These are phyloP conservation scores for Ginglymostoma cirratum DNA, from an alignment of 2,113 vertebrate genomes.

Conservation along the genomic window DNA sequence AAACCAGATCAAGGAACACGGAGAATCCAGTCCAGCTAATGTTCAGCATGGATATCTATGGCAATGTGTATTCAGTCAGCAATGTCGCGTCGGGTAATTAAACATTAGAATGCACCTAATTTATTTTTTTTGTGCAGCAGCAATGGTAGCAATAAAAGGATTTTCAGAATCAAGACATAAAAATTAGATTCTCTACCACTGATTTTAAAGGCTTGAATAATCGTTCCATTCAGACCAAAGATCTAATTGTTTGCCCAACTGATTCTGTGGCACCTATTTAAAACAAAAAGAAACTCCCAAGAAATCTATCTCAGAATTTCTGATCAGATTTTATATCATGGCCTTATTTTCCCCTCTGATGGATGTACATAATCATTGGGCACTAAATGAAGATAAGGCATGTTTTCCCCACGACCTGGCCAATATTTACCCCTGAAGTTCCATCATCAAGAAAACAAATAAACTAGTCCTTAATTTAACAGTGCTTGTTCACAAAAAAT, in stretches of 20 bases:
- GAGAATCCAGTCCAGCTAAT: background rate
- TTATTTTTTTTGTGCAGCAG: background rate
- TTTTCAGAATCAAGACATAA: background rate
- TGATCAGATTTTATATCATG: background rate
- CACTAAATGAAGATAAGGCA: background rate
- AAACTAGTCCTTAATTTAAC: background rate
- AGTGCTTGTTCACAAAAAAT: background rate
- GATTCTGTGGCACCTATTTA: background rate
- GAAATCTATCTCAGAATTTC: background rate
- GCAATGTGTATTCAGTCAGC: background rate
- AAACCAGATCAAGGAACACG: background rate
- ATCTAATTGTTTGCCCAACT: background rate
- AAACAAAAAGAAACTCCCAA: background rate
- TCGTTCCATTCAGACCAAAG: background rate
- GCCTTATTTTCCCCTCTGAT: background rate
- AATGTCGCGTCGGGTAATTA: background rate
- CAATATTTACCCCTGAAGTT: background rate
- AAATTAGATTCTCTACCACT: background rate
- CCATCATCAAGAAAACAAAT: background rate
- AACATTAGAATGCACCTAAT: background rate
- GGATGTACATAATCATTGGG: background rate
- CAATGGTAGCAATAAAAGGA: background rate
- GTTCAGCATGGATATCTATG: background rate
- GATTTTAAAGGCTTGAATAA: background rate
- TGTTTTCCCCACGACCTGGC: background rate